Conservation (phyloP, 2,113 vertebrate genomes). For the Illadopsis cleaveri region DNA sequence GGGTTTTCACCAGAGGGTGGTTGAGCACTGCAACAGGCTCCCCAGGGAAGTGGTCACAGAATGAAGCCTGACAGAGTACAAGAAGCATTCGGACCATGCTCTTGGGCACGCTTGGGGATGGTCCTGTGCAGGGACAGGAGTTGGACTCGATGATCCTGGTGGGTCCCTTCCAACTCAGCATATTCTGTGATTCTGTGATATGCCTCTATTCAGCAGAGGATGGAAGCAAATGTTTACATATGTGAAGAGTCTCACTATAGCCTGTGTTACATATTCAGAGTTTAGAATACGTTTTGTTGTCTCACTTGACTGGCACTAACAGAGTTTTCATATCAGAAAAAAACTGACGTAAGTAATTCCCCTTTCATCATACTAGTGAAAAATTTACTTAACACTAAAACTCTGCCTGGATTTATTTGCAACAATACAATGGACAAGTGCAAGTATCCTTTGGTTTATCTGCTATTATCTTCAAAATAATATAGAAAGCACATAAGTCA, state of each 20-base stretch:
- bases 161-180: background rate
- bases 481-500: background rate
- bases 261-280: background rate
- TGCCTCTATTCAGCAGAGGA: background rate
- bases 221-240: background rate
- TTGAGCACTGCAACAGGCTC: no score
- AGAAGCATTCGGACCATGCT: accelerated
- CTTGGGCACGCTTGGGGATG: background rate
- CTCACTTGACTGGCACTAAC: background rate
- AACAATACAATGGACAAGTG: background rate
- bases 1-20: background rate
- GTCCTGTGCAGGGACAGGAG: background rate
- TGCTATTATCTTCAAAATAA: background rate
- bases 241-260: background rate
- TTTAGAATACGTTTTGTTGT: background rate
- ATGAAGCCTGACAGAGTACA: background rate
- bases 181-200: background rate
- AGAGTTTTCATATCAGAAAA: background rate
- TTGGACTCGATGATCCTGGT: accelerated
- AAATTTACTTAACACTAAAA: background rate
- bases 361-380: background rate
- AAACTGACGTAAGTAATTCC: background rate
- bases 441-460: background rate
- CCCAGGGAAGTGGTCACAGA: background rate
- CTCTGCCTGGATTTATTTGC: background rate